Percentiles rank a stretch among this genome's conserved stretches.
These are phyloP conservation scores for Lepidurus packardi DNA, from an alignment of 1,140 invertebrate species.

Conservation along the genomic window DNA sequence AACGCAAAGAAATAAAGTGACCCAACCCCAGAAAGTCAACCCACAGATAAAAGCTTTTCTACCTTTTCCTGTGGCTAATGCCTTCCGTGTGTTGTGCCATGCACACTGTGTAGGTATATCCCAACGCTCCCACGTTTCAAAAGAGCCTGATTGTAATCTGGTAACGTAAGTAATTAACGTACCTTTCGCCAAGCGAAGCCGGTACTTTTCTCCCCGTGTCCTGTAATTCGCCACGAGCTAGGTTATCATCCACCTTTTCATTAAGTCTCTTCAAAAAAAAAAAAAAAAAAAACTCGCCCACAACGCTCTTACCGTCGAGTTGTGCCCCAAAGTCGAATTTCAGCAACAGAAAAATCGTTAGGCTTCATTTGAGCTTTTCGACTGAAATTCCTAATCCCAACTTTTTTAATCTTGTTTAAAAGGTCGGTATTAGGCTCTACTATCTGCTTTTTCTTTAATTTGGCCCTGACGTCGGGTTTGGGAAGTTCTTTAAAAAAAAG, in stretches of 20 bases:
- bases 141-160: neutral
- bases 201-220: neutral
- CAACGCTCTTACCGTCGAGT: neutral
- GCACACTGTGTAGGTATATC: neutral
- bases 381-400: too few species aligned
- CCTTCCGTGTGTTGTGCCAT: neutral
- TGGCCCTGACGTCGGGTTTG: neutral
- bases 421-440: neutral
- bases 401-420: too few species aligned
- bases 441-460: neutral
- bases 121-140: neutral
- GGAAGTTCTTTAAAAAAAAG: neutral
- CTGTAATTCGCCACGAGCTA: neutral
- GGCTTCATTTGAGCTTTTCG: too few species aligned
- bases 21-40: neutral
- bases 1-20: neutral
- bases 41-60: neutral
- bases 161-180: conserved; percentile 1
- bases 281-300: neutral
- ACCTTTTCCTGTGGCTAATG: neutral
- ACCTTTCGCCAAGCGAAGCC: neutral
- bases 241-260: neutral
- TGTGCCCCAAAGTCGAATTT: too few species aligned
- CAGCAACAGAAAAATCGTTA: too few species aligned
- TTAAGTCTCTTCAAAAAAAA: neutral